Percentiles rank a stretch among this genome's conserved stretches.
phyloP scores from a whole-genome alignment of 35 echinoderm and acorn worm species.

The Amphiura filiformis region DNA sequence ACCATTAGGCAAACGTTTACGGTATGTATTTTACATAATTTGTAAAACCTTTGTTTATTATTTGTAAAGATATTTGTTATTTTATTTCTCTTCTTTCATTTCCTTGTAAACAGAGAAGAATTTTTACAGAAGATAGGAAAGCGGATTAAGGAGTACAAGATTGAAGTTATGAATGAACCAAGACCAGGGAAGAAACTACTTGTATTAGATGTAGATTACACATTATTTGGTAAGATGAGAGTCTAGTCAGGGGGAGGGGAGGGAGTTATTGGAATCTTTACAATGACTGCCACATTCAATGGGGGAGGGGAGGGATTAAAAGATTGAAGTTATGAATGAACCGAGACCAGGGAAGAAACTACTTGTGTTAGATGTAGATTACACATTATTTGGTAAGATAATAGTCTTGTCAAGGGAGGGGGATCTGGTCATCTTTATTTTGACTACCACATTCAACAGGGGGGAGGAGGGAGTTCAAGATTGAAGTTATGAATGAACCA shows the following conservation, averaged over 20 bases:
- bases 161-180: conserved; percentile 40
- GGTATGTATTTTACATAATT: too few relatives aligned
- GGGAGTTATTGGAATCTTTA: too few relatives aligned
- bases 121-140: conserved; percentile 81
- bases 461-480: conserved; percentile 82
- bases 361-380: conserved; percentile 92
- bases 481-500: conserved; percentile 38
- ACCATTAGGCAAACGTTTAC: too few relatives aligned
- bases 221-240: conserved; percentile 90
- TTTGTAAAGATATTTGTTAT: too few relatives aligned
- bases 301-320: conserved; percentile 71
- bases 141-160: conserved; percentile 85
- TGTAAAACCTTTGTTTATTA: too few relatives aligned
- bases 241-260: too few relatives aligned
- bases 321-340: conserved; percentile 57
- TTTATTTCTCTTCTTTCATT: too few relatives aligned
- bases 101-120: conserved; percentile 64
- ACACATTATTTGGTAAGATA: conserved; percentile 95
- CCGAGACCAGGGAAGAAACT: conserved; percentile 69
- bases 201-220: conserved; percentile 95
- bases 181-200: conserved; percentile 78
- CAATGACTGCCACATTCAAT: too few relatives aligned
- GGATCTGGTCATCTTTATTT: too few relatives aligned
- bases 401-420: too few relatives aligned
- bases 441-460: too few relatives aligned